Evolutionary conservation across 2,113 vertebrate species (phyloP).

Genomic region (Cebus imitator): DNA sequence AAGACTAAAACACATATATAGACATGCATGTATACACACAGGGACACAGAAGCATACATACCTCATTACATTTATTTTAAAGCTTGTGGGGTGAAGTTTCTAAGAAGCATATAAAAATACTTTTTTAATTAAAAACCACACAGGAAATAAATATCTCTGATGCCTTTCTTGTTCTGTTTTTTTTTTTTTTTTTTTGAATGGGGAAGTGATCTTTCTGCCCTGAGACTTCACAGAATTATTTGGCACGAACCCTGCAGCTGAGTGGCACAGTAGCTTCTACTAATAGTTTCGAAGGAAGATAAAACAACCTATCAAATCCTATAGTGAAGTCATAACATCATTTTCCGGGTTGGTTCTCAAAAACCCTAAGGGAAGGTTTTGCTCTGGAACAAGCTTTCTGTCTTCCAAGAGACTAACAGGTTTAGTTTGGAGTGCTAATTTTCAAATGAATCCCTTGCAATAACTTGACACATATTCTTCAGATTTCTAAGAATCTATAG

Average conservation of each 20-base stretch:
- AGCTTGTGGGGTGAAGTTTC: background rate
- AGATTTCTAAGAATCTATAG: background rate
- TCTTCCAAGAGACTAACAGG: background rate
- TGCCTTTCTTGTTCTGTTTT: background rate
- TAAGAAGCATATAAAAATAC: conserved; percentile 10
- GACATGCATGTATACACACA: background rate
- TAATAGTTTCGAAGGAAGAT: background rate
- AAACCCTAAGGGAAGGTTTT: background rate
- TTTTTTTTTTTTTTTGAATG: background rate
- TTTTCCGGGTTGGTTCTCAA: background rate
- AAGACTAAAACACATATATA: background rate
- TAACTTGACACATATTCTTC: background rate
- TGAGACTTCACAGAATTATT: background rate
- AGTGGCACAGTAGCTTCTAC: background rate
- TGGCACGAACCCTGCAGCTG: background rate
- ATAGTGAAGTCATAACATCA: background rate
- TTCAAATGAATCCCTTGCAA: background rate
- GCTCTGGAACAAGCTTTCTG: background rate
- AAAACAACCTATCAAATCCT: background rate
- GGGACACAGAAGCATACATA: background rate
- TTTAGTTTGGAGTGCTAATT: background rate
- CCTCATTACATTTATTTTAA: background rate
- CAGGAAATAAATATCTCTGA: background rate
- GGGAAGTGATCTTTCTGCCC: background rate
- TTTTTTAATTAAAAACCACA: background rate